phyloP scores from a whole-genome alignment of 2,888 invertebrate genomes.

The Polyommatus icarus region DNA sequence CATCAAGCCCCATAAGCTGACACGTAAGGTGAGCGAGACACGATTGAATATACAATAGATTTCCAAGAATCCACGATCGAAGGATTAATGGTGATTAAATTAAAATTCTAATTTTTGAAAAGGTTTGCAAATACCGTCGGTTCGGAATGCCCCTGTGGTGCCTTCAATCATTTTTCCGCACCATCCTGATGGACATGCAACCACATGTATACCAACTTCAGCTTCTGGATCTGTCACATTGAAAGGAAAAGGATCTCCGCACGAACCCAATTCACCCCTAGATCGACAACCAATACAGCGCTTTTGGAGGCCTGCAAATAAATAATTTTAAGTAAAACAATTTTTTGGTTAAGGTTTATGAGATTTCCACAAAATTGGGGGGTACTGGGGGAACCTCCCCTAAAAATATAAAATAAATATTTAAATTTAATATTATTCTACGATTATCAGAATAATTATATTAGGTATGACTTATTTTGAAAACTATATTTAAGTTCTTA shows the following conservation, averaged over 20 bases:
- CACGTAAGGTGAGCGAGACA: too few relatives aligned
- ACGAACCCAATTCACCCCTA: slow-evolving; percentile 91
- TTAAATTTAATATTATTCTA: too few relatives aligned
- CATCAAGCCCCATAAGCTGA: too few relatives aligned
- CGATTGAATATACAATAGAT: too few relatives aligned
- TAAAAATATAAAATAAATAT: too few relatives aligned
- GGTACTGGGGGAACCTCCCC: too few relatives aligned
- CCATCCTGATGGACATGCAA: slow-evolving; percentile 95
- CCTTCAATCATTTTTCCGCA: slow-evolving; percentile 94
- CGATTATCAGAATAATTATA: too few relatives aligned
- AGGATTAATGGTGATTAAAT: not conserved
- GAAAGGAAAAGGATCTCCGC: slow-evolving; percentile 91
- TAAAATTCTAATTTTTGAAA: not conserved
- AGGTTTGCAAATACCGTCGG: slow-evolving; percentile 82
- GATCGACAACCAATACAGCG: slow-evolving; percentile 93
- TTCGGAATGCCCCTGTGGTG: slow-evolving; percentile 84
- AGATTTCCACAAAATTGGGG: too few relatives aligned
- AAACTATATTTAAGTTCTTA: too few relatives aligned
- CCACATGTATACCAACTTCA: slow-evolving; percentile 86
- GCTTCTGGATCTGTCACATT: slow-evolving; percentile 88
- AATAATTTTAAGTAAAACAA: not conserved
- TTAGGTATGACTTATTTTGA: too few relatives aligned
- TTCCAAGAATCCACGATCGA: too few relatives aligned
- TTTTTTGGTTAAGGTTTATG: too few relatives aligned
- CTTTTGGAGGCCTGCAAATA: slow-evolving; percentile 81